Evolutionary conservation across 2,797 vertebrate genomes (phyloP).

Genomic region (Lepidocolaptes lacrymiger): DNA sequence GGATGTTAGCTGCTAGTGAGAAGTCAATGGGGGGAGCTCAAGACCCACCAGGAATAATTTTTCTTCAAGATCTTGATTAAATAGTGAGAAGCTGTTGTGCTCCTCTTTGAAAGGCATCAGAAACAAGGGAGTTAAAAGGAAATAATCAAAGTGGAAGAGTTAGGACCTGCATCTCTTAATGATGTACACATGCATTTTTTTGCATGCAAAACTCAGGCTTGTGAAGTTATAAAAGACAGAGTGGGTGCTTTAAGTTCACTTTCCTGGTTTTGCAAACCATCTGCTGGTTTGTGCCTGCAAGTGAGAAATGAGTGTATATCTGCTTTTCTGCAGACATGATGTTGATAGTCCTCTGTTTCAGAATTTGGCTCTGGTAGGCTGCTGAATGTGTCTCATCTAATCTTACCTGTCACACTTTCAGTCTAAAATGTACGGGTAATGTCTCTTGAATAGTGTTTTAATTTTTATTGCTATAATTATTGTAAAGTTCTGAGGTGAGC

Average conservation of each 20-base stretch:
- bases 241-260: background rate
- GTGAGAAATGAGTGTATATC: background rate
- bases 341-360: background rate
- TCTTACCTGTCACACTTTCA: background rate
- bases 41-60: conserved; percentile 33
- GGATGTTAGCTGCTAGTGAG: background rate
- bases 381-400: background rate
- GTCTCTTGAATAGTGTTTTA: background rate
- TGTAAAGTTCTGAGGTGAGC: background rate
- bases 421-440: background rate
- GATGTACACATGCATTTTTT: conserved; percentile 13
- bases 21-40: conserved; percentile 60
- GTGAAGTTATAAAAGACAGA: conserved; percentile 13
- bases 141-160: conserved; percentile 37
- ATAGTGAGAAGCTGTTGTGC: background rate
- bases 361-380: background rate
- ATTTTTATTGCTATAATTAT: background rate
- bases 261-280: conserved; percentile 31
- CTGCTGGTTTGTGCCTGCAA: conserved; percentile 9
- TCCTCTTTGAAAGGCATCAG: background rate
- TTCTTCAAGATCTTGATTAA: background rate
- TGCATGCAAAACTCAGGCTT: background rate
- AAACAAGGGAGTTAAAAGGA: conserved; percentile 38
- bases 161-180: conserved; percentile 26
- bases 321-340: background rate